phyloP scores from a whole-genome alignment of 2,797 vertebrate species.

The Lophius americanus region DNA sequence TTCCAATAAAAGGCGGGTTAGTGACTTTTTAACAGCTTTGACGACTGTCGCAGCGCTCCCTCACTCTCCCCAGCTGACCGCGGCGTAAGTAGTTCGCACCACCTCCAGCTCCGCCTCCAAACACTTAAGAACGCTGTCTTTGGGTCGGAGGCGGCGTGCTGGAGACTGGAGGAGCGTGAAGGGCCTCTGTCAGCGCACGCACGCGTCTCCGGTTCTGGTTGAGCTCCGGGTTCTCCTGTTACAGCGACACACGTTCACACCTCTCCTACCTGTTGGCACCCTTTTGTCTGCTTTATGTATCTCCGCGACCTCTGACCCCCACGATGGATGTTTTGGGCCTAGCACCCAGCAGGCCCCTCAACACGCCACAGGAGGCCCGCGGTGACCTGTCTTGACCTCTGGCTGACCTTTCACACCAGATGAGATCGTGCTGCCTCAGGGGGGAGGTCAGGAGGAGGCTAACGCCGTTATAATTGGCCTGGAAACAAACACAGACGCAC shows the following conservation, averaged over 20 bases:
- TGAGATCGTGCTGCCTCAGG: slow-evolving; percentile 39
- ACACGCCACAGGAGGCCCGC: slow-evolving; percentile 23
- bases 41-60: slow-evolving; percentile 17
- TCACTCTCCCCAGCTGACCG: slow-evolving; percentile 24
- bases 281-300: slow-evolving; percentile 70
- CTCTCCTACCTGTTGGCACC: slow-evolving; percentile 73
- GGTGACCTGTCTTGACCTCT: slow-evolving; percentile 58
- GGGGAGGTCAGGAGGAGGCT: slow-evolving; percentile 64
- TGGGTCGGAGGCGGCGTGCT: slow-evolving; percentile 56
- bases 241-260: slow-evolving; percentile 59
- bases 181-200: slow-evolving; percentile 54
- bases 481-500: slow-evolving; percentile 41
- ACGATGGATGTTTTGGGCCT: slow-evolving; percentile 28
- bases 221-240: slow-evolving; percentile 60
- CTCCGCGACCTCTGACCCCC: slow-evolving; percentile 63
- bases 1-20: slow-evolving; percentile 78
- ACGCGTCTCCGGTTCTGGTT: slow-evolving; percentile 56
- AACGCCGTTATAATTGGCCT: slow-evolving; percentile 48
- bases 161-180: slow-evolving; percentile 59
- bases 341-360: slow-evolving; percentile 28
- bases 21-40: slow-evolving; percentile 73
- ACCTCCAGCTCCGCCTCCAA: slow-evolving; percentile 44
- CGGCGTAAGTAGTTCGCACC: slow-evolving; percentile 66
- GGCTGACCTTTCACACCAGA: slow-evolving; percentile 60
- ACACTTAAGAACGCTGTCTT: slow-evolving; percentile 47